These are phyloP conservation scores for Strix occidentalis DNA, from an alignment of 2,797 vertebrate species.

Conservation along the genomic window DNA sequence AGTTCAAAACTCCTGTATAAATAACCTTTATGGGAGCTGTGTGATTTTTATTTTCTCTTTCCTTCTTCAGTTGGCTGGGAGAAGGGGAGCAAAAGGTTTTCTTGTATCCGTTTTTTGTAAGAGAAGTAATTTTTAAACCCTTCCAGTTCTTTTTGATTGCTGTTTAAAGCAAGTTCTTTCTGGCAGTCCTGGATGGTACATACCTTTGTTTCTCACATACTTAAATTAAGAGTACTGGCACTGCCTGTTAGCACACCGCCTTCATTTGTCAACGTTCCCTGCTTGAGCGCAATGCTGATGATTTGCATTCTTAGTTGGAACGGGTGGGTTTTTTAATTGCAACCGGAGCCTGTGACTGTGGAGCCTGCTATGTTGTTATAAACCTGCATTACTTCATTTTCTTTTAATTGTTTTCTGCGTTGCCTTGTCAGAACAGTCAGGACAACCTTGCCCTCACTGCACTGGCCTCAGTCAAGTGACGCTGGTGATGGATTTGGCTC, in stretches of 20 bases:
- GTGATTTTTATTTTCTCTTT: neutral
- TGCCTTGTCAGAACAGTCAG: neutral
- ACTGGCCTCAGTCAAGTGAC: neutral
- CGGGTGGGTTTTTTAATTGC: conserved; percentile 1
- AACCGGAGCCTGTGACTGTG: neutral
- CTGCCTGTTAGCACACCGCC: conserved; percentile 55
- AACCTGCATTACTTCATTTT: neutral
- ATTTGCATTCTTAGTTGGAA: conserved; percentile 50
- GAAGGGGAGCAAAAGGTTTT: conserved; percentile 3
- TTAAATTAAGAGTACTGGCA: conserved; percentile 41
- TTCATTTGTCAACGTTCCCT: conserved; percentile 51
- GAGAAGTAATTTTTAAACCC: neutral
- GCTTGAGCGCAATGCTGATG: neutral
- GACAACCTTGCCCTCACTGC: neutral
- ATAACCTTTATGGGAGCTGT: neutral
- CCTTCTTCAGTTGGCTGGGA: neutral
- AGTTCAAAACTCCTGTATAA: neutral
- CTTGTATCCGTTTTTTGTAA: neutral
- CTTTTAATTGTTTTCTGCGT: neutral
- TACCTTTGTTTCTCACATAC: conserved; percentile 64
- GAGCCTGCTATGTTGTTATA: neutral
- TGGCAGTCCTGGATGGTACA: conserved; percentile 18
- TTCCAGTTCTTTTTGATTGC: conserved; percentile 13
- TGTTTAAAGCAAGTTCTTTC: neutral
- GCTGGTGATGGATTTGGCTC: neutral